Base-by-base conservation (phyloP, 2,113 vertebrate species). In the Acrocephalus arundinaceus region DNA sequence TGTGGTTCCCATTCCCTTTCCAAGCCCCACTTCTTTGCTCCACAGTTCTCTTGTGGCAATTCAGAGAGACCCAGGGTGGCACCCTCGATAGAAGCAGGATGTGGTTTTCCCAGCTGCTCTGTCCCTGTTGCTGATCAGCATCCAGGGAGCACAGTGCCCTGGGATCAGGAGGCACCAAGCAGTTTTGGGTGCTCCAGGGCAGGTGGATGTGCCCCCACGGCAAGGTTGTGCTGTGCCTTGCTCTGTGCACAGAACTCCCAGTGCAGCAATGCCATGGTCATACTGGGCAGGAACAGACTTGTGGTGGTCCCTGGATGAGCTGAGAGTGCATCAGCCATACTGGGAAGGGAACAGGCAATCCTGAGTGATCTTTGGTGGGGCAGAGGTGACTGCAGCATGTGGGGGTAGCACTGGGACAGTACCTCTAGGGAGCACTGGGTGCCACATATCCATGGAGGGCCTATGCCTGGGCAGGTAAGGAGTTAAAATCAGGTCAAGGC, bases 331-430 rank as follows among this genome's bases (percentile, higher is more conserved):
- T 14, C 49, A 90, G 12, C 8, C 5, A 0, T 17, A 14, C 9
- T 33, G n/a, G 39, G 39, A 19, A 67, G 68, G 24, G 58, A n/a
- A 9, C 3, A 25, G 48, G 10, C 13, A 43, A 13, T 7, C 10
- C 7, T 17, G 8, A 37, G 10, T 0, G 1, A 31, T 16, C 7
- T 13, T 72, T n/a, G 22, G 7, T 55, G 61, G 10, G 12, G 2
- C 48, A 35, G 22, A 63, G 30, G 10, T 48, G 23, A 24, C 52
- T 54, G 39, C 33, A 46, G 28, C 11, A 16, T 4, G 19, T 1
- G 3, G 12, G 7, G 4, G 5, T 10, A 54, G 28, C 28, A 9
- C 4, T 43, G 28, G 15, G 58, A n/a, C 16, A 30, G 23, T 48
- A 55, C 6, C 14, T 67, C 20, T 27, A 45, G 49, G 6, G 33